These are phyloP conservation scores for Thalassarche chlororhynchos DNA, from an alignment of 2,113 vertebrate species.

Conservation along the genomic window DNA sequence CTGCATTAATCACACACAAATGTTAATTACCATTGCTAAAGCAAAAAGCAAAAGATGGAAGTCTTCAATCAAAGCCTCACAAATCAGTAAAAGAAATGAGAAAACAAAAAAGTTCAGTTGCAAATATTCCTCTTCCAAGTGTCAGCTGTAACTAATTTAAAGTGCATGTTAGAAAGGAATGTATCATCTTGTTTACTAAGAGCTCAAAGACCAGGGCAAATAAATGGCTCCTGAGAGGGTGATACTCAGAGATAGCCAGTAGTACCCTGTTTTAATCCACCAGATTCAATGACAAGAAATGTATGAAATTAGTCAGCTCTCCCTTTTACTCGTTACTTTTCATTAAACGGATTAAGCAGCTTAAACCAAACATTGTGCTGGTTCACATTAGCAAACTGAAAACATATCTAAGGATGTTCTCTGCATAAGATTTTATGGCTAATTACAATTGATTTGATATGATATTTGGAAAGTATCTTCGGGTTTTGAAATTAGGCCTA, in stretches of 20 bases:
- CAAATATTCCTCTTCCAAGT: not conserved
- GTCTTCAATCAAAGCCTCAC: not conserved
- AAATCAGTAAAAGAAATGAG: not conserved
- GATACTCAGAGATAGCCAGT: not conserved
- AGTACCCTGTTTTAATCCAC: not conserved
- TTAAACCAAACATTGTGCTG: not conserved
- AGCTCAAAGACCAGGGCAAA: not conserved
- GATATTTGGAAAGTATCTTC: not conserved
- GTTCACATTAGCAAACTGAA: not conserved
- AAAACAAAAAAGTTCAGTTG: not conserved
- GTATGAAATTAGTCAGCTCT: not conserved
- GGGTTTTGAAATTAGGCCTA: not conserved
- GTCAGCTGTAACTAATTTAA: not conserved
- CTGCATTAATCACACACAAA: not conserved
- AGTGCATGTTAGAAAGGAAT: not conserved
- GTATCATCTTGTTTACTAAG: not conserved
- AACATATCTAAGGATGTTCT: not conserved
- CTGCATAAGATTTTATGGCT: not conserved
- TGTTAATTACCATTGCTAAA: not conserved
- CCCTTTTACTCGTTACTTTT: not conserved
- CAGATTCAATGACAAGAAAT: not conserved
- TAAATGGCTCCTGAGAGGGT: not conserved
- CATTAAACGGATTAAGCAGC: not conserved
- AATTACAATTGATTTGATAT: not conserved
- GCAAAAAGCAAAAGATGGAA: not conserved